Evolutionary conservation across 2,113 vertebrate species (phyloP), one percentile per base, ranked within the genome.

Genomic region (Elachura formosa): DNA sequence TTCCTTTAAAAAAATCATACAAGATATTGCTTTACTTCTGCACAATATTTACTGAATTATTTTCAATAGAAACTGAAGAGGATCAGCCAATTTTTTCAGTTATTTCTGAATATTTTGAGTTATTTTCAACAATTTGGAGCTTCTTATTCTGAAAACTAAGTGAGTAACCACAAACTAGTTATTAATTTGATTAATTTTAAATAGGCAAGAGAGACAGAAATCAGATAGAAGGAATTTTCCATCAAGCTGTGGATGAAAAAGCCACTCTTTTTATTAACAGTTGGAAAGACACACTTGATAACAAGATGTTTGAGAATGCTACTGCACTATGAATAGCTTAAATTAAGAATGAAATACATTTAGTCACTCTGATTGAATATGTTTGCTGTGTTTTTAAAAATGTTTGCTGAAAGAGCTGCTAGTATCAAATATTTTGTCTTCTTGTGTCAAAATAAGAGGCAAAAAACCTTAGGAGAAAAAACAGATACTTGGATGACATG

Each of bases 101-200:
- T 93, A 61, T 55, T 90, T 90, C 61, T 84, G 19, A 43, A 29
- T 76, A 52, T 54, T 54, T 52, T 43, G 24, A 63, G 25, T 43
- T 64, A 29, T 34, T 78, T 92, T 78, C 41, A 49, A 41, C 20
- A 90, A 55, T 9, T 9, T 54, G 34, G 14, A 67, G 41, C 59
- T 94, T 40, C 61, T 89, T 86, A 74, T 81, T 85, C 49, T 90
- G 63, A 43, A 71, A 93, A 67, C 58, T 59, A 83, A 78, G 31
- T 61, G 41, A 38, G 31, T 74, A 84, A 77, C 20, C 45, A 87
- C 51, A 83, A 94, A 91, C 5, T 17, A 64, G 34, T 86, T 93
- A 79, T 87, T 95, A 94, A 90, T 91, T 46, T 84, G 72, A 66
- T 64, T 94, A 5, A 67, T 84, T 94, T 93, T 58, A 81, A 86